Conservation (phyloP, 2,113 vertebrate species). For the Heteronetta atricapilla region DNA sequence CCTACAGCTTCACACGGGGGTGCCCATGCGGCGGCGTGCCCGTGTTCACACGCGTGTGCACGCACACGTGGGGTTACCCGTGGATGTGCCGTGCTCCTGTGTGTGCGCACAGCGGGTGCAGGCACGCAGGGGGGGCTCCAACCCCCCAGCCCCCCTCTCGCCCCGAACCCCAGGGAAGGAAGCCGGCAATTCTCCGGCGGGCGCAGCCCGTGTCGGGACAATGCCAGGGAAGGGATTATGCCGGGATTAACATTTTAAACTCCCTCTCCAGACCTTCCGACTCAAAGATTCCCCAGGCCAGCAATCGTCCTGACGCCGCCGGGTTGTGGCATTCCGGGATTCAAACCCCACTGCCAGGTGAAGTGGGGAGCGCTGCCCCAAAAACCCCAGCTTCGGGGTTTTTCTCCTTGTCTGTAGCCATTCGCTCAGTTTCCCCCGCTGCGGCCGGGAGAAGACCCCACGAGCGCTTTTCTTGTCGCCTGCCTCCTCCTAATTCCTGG, state of each 20-base stretch:
- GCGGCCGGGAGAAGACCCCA: slow-evolving; percentile 18
- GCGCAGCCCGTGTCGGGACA: slow-evolving; percentile 65
- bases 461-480: slow-evolving; percentile 65
- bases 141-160: background rate
- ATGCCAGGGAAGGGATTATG: slow-evolving; percentile 84
- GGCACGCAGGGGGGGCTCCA: background rate
- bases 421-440: background rate
- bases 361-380: slow-evolving; percentile 33
- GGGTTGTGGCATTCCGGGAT: slow-evolving; percentile 75
- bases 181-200: slow-evolving; percentile 59
- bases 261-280: slow-evolving; percentile 82
- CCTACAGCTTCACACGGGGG: too few species aligned
- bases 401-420: background rate
- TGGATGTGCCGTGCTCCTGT: rapidly evolving
- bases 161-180: slow-evolving; percentile 12
- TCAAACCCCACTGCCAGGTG: slow-evolving; percentile 79
- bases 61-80: rapidly evolving
- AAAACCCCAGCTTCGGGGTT: rapidly evolving
- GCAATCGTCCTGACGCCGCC: slow-evolving; percentile 82
- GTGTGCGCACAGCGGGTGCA: background rate
- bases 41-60: rapidly evolving
- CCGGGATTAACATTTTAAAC: slow-evolving; percentile 91
- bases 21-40: too few species aligned
- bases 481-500: slow-evolving; percentile 79
- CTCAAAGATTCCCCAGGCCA: slow-evolving; percentile 80